Base-by-base conservation (phyloP, 1,140 invertebrate genomes). In the Macrotrachela quadricornifera region DNA sequence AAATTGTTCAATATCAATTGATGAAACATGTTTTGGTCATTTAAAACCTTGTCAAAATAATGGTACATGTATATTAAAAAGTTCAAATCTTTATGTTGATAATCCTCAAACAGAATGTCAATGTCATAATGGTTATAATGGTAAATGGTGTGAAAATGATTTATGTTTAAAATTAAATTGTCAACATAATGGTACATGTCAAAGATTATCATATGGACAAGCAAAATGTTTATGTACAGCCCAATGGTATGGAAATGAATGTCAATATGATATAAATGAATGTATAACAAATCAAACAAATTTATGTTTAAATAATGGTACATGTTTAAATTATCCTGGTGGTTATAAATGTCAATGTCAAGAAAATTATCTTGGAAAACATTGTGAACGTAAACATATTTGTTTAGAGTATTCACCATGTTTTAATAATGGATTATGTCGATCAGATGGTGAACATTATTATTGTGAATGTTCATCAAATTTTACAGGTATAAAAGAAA, bases 341-440 rank as follows among this genome's bases (percentile, higher is more conserved):
- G 21, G 21, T 30, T 30, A 30, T 30, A 30, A 2, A 30, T 30
- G 21, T 30, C 21, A 30, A 2, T 46, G 46, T 18, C 15, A 6
- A 11, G n/a, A n/a, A 46, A 18, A 18, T 21, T 46, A 46, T 21
- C 6, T n/a, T 1, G 46, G 88, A 14, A 94, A 94, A 74, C 76
- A 86, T 18, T 95, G 88, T 62, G 82, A 94, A 59, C 78, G 84
- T 53, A 94, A 92, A 30, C 21, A 30, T 30, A 8, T 30, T 4
- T 30, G 21, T 30, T 30, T 30, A 30, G 3, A 30, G 8, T 8
- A 30, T 30, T 4, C 21, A 30, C 21, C 21, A 30, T 30, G 21
- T 30, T 4, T 30, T 30, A 30, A 30, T 30, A 30, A 30, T 30
- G 21, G 21, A 4, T 30, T 30, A 30, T 30, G 21, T 30, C 21